Percentiles rank a stretch among this genome's conserved stretches.
These are phyloP conservation scores for Cyaniris semiargus DNA, from an alignment of 2,888 invertebrate genomes.

Conservation along the genomic window DNA sequence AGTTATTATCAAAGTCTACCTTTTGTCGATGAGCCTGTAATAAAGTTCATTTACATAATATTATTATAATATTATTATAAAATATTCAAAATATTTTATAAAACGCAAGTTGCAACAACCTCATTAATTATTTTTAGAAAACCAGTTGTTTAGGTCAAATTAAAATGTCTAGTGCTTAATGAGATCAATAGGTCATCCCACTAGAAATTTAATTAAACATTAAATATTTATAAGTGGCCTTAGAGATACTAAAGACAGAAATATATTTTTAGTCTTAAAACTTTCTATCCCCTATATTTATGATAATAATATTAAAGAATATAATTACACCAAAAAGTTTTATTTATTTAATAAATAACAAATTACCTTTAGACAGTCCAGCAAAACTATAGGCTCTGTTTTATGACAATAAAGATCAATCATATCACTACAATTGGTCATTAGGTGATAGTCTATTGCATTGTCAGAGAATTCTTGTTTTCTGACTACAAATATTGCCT, in stretches of 20 bases:
- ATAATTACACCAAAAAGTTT: background rate
- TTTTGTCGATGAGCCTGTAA: constrained; percentile 86
- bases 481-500: constrained; percentile 90
- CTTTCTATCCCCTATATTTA: background rate
- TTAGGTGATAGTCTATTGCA: constrained; percentile 91
- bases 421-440: constrained; percentile 92
- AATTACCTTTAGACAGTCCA: constrained; percentile 88
- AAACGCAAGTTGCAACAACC: background rate
- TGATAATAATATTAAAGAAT: no score
- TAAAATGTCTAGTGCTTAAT: background rate
- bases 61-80: background rate
- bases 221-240: background rate
- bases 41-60: constrained; percentile 20
- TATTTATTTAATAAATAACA: background rate
- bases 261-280: background rate
- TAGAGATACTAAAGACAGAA: background rate
- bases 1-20: constrained; percentile 89
- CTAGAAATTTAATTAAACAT: background rate
- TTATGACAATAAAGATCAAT: constrained; percentile 91
- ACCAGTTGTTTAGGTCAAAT: background rate
- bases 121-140: constrained; percentile 1
- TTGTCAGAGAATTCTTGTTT: constrained; percentile 93
- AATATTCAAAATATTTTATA: background rate
- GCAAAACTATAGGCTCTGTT: constrained; percentile 83
- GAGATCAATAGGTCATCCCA: constrained; percentile 11